Evolutionary conservation across 2,888 invertebrate genomes (phyloP), one percentile per base, ranked within the genome.

Genomic region (Eristalinus aeneus): DNA sequence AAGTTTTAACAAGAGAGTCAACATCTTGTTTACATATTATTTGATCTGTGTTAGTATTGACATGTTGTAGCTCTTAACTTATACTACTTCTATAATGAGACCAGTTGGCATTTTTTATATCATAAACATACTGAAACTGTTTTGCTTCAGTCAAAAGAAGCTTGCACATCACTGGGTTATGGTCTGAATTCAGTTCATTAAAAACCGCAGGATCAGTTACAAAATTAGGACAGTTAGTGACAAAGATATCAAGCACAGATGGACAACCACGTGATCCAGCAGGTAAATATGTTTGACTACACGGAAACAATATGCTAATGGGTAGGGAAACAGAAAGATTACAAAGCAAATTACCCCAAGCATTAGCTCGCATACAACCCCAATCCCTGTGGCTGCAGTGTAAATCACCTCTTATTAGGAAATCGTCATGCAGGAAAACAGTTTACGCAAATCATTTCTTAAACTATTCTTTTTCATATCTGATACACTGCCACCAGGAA

Each of bases 261-360:
- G 63, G 73, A 54, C 23, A 4, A 53, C 63, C 64, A 54, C 73
- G 54, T 23, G 64, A 36, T 10, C 54, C 64, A 73, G 53, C 63
- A 46, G 72, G 72, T 27, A 72, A 12, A 22, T 72, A 72, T 31
- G 67, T 64, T 12, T 39, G 64, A 64, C 39, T 64, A 22, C 23
- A 12, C 9, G 67, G 67, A 53, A 22, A 67, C 68, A 68, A 32
- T 11, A 68, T 22, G 1, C 22, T 54, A 54, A 22, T 54, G 12
- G 68, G 68, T 12, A 46, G 39, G 11, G 32, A 20, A 22, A 11
- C 12, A 39, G n/a, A 36, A 22, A 71, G n/a, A 71, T 12, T 32
- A 4, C 22, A 53, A 16, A 68, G 32, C 8, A 27, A 27, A 27
- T 27, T 27, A 27, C 27, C 27, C 27, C 27, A 46, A 1, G 16